Evolutionary conservation across 37 sponge, comb jelly and placozoan genomes (phyloP).

Genomic region (Spongilla lacustris): DNA sequence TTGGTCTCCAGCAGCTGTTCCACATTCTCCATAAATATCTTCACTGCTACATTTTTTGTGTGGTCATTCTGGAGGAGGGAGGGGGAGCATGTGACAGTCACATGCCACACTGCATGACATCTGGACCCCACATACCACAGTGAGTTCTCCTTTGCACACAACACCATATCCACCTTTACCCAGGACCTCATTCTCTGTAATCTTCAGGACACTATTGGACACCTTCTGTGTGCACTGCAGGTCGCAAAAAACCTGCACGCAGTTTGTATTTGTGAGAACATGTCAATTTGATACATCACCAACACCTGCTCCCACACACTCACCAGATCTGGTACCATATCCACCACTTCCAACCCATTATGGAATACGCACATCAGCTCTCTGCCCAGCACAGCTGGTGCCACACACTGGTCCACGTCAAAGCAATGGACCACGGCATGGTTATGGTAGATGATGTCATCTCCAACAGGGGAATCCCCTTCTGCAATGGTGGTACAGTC

Average conservation of each 20-base stretch:
- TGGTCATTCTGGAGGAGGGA: not conserved
- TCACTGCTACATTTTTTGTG: slow-evolving; percentile 34
- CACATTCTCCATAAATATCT: slow-evolving; percentile 36
- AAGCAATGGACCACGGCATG: slow-evolving; percentile 24
- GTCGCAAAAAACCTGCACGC: slow-evolving; percentile 1
- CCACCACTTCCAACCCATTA: slow-evolving; percentile 4
- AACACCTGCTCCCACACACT: not conserved
- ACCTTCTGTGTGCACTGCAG: not conserved
- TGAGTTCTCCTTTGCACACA: slow-evolving; percentile 52
- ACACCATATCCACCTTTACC: slow-evolving; percentile 64
- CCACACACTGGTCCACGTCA: slow-evolving; percentile 14
- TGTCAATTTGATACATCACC: not conserved
- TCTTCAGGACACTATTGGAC: not conserved
- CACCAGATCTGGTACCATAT: slow-evolving; percentile 63
- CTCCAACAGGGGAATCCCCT: not conserved
- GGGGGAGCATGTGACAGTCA: not conserved
- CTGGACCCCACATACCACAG: not conserved
- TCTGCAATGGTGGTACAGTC: not conserved
- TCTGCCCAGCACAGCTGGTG: not conserved
- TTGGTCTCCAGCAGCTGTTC: not conserved
- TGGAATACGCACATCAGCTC: slow-evolving; percentile 41
- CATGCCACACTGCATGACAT: not conserved
- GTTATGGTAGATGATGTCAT: not conserved
- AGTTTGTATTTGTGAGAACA: not conserved
- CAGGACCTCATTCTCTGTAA: slow-evolving; percentile 18